A percentile compares a stretch with the other conserved stretches of the same genome.
Conservation (phyloP, 2,888 invertebrate genomes). For the Coenonympha glycerion region DNA sequence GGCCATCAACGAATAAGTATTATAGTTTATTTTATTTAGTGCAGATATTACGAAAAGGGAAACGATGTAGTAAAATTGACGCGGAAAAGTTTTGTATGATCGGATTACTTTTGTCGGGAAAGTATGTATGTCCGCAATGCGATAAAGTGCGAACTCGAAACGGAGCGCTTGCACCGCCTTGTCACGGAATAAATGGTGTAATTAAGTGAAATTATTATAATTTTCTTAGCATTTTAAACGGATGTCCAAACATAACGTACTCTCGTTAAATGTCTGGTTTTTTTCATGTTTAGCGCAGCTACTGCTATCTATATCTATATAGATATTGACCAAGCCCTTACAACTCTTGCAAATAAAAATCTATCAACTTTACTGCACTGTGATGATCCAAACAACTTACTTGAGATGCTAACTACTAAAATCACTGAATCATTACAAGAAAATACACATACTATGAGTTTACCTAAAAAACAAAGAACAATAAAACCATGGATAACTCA, state of each 20-base stretch:
- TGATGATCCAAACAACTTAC: no score
- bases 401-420: no score
- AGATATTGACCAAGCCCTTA: no score
- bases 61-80: neutral
- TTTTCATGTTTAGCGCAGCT: conserved; percentile 44
- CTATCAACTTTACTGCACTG: no score
- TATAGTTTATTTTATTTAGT: conserved; percentile 8
- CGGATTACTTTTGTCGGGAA: conserved; percentile 10
- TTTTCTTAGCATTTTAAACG: conserved; percentile 64
- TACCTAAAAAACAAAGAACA: no score
- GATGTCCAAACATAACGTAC: conserved; percentile 63
- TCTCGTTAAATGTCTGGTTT: conserved; percentile 38
- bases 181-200: conserved; percentile 65
- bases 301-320: no score
- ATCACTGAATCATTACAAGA: no score
- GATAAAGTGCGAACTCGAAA: conserved; percentile 51
- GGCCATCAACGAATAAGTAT: conserved; percentile 8
- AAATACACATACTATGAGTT: no score
- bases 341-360: no score
- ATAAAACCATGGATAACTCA: no score
- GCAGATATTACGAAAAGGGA: neutral
- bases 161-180: conserved; percentile 55
- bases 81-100: conserved; percentile 2
- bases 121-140: conserved; percentile 20
- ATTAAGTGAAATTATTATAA: conserved; percentile 74